Evolutionary conservation across 2,113 vertebrate species (phyloP), one percentile per base, ranked within the genome.

Genomic region (Lampris incognitus): DNA sequence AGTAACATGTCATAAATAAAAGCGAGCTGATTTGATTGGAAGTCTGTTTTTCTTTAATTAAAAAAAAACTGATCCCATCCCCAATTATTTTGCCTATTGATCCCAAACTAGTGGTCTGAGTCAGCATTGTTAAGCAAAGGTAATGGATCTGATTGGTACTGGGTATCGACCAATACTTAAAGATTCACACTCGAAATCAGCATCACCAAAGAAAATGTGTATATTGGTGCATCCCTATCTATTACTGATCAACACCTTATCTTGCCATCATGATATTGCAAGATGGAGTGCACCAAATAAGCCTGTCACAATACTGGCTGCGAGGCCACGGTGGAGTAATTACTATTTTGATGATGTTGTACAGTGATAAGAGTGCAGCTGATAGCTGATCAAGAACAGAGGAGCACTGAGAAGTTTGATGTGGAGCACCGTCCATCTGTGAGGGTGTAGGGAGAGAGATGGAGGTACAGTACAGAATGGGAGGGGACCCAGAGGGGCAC

Each of bases 381-480:
- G 87, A 89, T 85, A 87, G 88, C 82, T 86, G 85, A 89, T 86
- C 63, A 80, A 82, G 85, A 86, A 82, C 79, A 80, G 79, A 69
- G 71, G 54, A 83, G 85, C 79, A 74, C 70, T 87, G 85, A 86
- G 69, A 63, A 84, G 89, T 82, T 76, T 76, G 84, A 60, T 78
- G 59, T 78, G 82, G 79, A 89, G 87, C 70, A 87, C 64, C 72
- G 87, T 85, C 85, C 88, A 83, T 90, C 85, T 90, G 85, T 76
- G 85, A 86, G 77, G 46, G 65, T 72, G 65, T 72, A 76, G 66
- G 42, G 42, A 39, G 42, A 42, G 59, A 37, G 64, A 67, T 36
- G 5, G 50, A 61, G 65, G 46, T 38, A 11, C 24, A 50, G 57
- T 24, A 24, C 50, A 48, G 82, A 50, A 71, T 59, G 70, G 70